These are phyloP conservation scores for Bufo gargarizans DNA, from an alignment of 2,113 vertebrate species.

Conservation along the genomic window DNA sequence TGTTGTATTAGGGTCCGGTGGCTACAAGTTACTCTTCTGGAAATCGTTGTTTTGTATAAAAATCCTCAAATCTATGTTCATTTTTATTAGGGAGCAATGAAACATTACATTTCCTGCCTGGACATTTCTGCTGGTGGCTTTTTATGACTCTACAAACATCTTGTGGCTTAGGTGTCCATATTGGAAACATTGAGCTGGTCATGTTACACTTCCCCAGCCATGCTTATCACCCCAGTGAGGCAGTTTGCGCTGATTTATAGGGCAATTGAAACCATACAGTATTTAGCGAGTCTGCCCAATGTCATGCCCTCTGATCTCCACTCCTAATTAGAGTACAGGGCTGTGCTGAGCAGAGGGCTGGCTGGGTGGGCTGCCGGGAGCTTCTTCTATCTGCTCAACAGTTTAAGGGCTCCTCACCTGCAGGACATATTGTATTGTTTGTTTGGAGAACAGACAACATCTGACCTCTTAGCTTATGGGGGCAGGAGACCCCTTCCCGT, in stretches of 20 bases:
- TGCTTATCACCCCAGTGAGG: constrained; percentile 34
- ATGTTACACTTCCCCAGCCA: constrained; percentile 25
- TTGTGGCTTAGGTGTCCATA: constrained; percentile 27
- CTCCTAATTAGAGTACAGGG: constrained; percentile 36
- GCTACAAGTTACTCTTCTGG: too few species aligned
- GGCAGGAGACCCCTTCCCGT: background rate
- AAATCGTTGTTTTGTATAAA: background rate
- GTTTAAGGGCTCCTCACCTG: constrained; percentile 49
- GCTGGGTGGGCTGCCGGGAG: constrained; percentile 35
- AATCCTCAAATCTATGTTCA: background rate
- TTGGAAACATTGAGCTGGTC: constrained; percentile 23
- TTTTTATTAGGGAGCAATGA: background rate
- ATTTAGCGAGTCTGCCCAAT: constrained; percentile 53
- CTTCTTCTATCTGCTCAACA: constrained; percentile 45
- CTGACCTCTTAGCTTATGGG: constrained; percentile 20
- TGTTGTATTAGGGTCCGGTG: too few species aligned
- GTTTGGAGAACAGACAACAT: constrained; percentile 40
- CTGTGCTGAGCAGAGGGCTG: background rate
- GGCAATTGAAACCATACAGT: constrained; percentile 50
- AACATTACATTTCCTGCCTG: background rate
- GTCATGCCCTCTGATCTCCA: constrained; percentile 55
- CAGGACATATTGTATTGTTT: constrained; percentile 54
- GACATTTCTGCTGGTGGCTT: background rate
- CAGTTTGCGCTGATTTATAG: constrained; percentile 51
- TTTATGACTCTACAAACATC: constrained; percentile 2